Conservation (phyloP, 2,797 vertebrate genomes). For the Taeniopygia guttata region DNA sequence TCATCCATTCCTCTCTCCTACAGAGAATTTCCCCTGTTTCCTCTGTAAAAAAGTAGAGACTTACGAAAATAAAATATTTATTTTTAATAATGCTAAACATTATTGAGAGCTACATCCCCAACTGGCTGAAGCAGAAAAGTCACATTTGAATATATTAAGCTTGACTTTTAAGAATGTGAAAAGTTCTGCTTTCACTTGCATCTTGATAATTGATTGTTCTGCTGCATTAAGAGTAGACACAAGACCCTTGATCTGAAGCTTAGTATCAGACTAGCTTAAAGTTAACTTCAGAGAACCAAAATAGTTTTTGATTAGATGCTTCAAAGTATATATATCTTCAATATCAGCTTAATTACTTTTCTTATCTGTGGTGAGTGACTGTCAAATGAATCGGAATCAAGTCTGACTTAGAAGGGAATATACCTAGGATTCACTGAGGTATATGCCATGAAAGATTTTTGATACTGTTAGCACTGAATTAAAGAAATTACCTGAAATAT, state of each 20-base stretch:
- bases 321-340: background rate
- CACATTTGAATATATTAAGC: conserved; percentile 26
- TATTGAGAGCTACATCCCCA: background rate
- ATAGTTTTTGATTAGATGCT: background rate
- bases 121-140: conserved; percentile 6
- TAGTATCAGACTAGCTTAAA: background rate
- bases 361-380: background rate
- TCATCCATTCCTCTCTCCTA: background rate
- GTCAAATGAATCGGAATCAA: background rate
- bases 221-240: background rate
- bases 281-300: background rate
- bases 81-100: conserved; percentile 41
- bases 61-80: background rate
- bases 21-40: background rate
- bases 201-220: background rate
- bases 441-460: background rate
- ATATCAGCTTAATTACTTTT: background rate
- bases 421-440: background rate
- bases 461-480: background rate
- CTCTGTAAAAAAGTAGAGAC: background rate
- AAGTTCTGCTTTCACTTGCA: background rate
- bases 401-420: background rate
- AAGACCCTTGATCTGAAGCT: background rate
- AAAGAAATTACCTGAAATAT: background rate
- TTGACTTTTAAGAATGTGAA: background rate